Conservation (phyloP, 1,140 invertebrate species). For the Drosophila equinoxialis region DNA sequence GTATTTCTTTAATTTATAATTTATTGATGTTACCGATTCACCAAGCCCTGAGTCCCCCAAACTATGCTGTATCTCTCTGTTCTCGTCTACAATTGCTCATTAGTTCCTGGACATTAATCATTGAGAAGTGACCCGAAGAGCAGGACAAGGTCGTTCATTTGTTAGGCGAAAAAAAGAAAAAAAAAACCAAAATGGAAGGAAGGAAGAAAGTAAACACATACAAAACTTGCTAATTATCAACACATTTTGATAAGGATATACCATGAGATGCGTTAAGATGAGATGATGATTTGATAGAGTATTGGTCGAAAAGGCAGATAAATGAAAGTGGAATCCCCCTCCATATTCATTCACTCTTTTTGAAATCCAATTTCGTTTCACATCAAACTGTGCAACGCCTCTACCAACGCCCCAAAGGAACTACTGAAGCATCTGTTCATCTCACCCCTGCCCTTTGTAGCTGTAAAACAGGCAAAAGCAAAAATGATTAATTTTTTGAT, state of each 20-base stretch:
- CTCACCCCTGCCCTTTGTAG: slow-evolving; percentile 45
- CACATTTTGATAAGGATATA: slow-evolving; percentile 61
- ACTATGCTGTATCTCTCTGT: slow-evolving; percentile 11
- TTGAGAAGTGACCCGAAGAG: slow-evolving; percentile 57
- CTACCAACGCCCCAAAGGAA: slow-evolving; percentile 72
- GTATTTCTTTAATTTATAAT: slow-evolving; percentile 82
- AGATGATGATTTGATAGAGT: slow-evolving; percentile 19
- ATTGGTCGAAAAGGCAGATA: neutral
- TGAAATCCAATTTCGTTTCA: slow-evolving; percentile 81
- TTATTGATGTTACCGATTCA: slow-evolving; percentile 77
- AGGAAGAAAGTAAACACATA: slow-evolving; percentile 53
- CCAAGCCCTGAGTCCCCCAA: neutral
- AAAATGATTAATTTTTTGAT: slow-evolving; percentile 82
- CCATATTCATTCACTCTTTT: slow-evolving; percentile 4
- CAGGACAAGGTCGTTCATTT: slow-evolving; percentile 46
- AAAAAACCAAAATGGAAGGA: neutral
- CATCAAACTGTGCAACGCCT: slow-evolving; percentile 78
- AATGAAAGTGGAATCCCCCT: slow-evolving; percentile 18
- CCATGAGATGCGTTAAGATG: neutral
- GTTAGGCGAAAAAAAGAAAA: slow-evolving; percentile 1
- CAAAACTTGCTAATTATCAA: slow-evolving; percentile 71
- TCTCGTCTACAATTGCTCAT: slow-evolving; percentile 66
- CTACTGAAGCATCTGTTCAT: slow-evolving; percentile 52
- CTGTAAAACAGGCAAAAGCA: slow-evolving; percentile 56
- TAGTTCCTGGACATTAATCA: slow-evolving; percentile 73